Conservation (phyloP, 2,888 invertebrate species). For the Dione vanillae region DNA sequence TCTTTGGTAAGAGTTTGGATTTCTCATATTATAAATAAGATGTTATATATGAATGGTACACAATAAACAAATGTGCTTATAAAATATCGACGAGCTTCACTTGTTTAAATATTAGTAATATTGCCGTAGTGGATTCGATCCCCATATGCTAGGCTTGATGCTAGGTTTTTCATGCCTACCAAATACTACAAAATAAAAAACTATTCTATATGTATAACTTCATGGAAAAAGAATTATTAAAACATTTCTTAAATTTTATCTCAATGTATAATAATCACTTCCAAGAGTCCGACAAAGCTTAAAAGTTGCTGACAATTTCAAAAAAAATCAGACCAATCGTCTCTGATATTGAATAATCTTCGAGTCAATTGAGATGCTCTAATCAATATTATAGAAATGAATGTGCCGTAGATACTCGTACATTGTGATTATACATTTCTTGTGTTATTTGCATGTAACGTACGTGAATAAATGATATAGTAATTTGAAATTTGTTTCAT, state of each 20-base stretch:
- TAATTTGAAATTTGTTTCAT: conserved; percentile 26
- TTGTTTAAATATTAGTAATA: too few relatives aligned
- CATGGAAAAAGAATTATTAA: too few relatives aligned
- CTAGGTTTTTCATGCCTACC: too few relatives aligned
- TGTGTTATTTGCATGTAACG: conserved; percentile 32
- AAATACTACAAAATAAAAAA: too few relatives aligned
- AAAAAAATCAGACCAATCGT: neutral
- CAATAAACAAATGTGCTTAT: too few relatives aligned
- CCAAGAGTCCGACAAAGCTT: neutral
- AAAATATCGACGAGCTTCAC: too few relatives aligned
- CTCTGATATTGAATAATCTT: conserved; percentile 2
- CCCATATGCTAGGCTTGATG: too few relatives aligned
- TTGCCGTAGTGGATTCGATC: too few relatives aligned
- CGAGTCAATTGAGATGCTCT: conserved; percentile 22
- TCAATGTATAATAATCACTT: neutral
- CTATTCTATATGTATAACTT: too few relatives aligned
- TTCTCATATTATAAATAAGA: too few relatives aligned
- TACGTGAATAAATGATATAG: conserved; percentile 39
- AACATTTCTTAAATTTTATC: neutral
- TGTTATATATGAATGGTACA: too few relatives aligned
- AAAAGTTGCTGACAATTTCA: neutral
- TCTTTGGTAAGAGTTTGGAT: too few relatives aligned
- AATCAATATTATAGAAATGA: neutral
- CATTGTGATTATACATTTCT: conserved; percentile 20
- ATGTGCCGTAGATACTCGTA: conserved; percentile 13